Base-by-base conservation (phyloP, 2,888 invertebrate genomes). In the Hesperia comma region DNA sequence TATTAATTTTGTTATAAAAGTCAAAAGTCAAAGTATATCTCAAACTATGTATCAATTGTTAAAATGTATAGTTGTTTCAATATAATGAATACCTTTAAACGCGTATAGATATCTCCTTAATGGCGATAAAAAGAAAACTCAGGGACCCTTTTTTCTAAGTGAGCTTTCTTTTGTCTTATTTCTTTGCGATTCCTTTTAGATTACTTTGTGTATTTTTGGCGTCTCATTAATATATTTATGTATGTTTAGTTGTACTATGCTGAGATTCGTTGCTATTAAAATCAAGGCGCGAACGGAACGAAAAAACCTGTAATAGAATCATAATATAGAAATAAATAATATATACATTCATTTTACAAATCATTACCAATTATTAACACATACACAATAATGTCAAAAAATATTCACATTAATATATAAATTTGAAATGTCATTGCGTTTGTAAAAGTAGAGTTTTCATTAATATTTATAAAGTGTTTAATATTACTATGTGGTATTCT, bases 261-360 rank as follows among this genome's bases (percentile, higher is more conserved):
- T 15, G 32, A 58, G 46, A 26, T 15, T 58, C 32, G 58, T 49
- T 60, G 60, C 37, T 49, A 60, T 60, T 33, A 60, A 49, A 26
- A 49, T 60, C 17, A 49, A 60, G 33, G 49, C 49, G 6, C 33
- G 60, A 60, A 37, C 49, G 60, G 33, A 49, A 46, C n/a, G 58
- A 46, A 60, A 60, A 10, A 46, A 32, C 58, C 58, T 60, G 58
- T 33, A 60, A 60, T 60, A 60, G 17, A 60, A 60, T 60, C 19
- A 43, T 60, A 60, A 49, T 32, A 46, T 46, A 6, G 15, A 5
- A 41, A 56, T 37, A 55, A 49, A 49, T 49, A 19, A 49, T 12
- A 37, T 37, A 3, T 12, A 37, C 12, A 37, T 26, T 26, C 5
- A 26, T 26, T 26, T 26, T 26, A 26, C 5, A 26, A 37, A 37